Conservation (phyloP, 2,888 invertebrate genomes). For the Apomyelois bistriatella region DNA sequence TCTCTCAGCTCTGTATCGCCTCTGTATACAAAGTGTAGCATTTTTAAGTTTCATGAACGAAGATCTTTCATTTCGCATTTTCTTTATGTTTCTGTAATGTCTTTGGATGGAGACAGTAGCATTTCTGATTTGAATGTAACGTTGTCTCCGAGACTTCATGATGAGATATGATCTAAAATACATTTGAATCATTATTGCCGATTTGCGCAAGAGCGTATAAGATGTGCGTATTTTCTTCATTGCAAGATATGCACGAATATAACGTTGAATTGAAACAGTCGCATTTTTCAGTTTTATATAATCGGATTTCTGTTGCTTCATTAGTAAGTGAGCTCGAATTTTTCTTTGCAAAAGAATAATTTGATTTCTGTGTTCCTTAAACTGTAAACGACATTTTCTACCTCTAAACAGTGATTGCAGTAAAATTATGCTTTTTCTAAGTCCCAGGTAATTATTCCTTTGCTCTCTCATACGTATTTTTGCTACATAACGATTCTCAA, state of each 20-base stretch:
- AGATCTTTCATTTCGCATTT: conserved; percentile 41
- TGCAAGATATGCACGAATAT: conserved; percentile 54
- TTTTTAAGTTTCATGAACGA: conserved; percentile 34
- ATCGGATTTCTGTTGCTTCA: conserved; percentile 41
- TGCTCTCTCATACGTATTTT: conserved; percentile 45
- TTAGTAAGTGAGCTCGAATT: conserved; percentile 57
- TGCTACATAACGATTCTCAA: conserved; percentile 38
- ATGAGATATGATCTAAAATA: conserved; percentile 38
- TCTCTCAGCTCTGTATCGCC: conserved; percentile 47
- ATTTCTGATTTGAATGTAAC: conserved; percentile 27
- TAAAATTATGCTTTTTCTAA: conserved; percentile 43
- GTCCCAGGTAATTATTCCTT: conserved; percentile 38
- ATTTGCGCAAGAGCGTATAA: conserved; percentile 39
- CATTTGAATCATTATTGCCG: conserved; percentile 40
- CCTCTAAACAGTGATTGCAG: conserved; percentile 69
- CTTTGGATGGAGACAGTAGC: conserved; percentile 44
- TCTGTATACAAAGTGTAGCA: conserved; percentile 35
- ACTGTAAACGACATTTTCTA: conserved; percentile 51
- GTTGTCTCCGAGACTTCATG: conserved; percentile 27
- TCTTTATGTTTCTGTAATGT: conserved; percentile 48
- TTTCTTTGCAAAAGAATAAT: conserved; percentile 66
- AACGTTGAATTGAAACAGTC: conserved; percentile 66
- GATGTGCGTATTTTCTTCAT: conserved; percentile 40
- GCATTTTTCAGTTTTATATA: conserved; percentile 57
- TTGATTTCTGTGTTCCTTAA: conserved; percentile 36